These are phyloP conservation scores for Phrynocephalus vlangalii DNA, from an alignment of 2,797 vertebrate species.

Conservation along the genomic window DNA sequence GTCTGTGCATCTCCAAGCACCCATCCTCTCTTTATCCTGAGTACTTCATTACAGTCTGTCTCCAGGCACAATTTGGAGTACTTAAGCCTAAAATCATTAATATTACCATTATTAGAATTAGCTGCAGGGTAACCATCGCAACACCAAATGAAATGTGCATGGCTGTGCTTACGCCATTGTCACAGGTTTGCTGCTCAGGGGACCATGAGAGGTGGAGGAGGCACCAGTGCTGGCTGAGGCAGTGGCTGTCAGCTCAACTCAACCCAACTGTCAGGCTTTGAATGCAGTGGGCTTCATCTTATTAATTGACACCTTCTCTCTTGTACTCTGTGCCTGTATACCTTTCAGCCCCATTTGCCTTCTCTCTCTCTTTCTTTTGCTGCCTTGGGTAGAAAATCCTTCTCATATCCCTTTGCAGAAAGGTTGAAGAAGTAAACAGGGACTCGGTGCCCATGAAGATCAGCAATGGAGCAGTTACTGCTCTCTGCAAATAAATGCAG, in stretches of 20 bases:
- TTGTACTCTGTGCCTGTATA: slow-evolving; percentile 57
- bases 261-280: slow-evolving; percentile 85
- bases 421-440: not conserved
- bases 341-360: slow-evolving; percentile 64
- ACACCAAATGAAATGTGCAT: slow-evolving; percentile 56
- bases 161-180: slow-evolving; percentile 67
- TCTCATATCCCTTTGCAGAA: not conserved
- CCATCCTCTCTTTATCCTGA: not conserved
- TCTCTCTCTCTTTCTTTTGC: slow-evolving; percentile 45
- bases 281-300: slow-evolving; percentile 82
- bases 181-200: slow-evolving; percentile 67
- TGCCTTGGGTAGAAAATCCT: slow-evolving; percentile 34
- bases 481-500: slow-evolving; percentile 19
- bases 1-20: not conserved
- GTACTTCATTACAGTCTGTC: slow-evolving; percentile 74
- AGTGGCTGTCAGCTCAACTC: slow-evolving; percentile 89
- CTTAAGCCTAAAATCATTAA: slow-evolving; percentile 76
- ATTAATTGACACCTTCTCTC: slow-evolving; percentile 91
- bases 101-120: slow-evolving; percentile 86
- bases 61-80: slow-evolving; percentile 78
- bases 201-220: slow-evolving; percentile 72
- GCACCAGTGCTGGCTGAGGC: slow-evolving; percentile 85
- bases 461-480: slow-evolving; percentile 33
- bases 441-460: not conserved
- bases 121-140: slow-evolving; percentile 82